Evolutionary conservation across 1,140 invertebrate genomes (phyloP), one percentile per base, ranked within the genome.

Genomic region (Procambarus clarkii): DNA sequence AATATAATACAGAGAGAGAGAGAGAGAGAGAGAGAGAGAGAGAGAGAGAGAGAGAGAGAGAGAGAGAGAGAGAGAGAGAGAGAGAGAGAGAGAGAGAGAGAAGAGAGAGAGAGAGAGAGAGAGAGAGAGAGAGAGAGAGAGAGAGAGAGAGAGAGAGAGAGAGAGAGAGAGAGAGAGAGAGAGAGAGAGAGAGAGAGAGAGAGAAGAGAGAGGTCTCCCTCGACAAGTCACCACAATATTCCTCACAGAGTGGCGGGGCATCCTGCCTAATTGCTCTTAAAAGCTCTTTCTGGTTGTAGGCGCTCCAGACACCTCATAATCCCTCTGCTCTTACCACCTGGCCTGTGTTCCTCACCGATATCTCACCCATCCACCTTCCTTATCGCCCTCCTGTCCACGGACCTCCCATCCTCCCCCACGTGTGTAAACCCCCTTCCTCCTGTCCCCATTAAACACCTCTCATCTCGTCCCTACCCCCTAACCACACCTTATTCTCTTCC

Each of bases 251-350:
- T 21, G 11, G 11, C 64, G 13, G 3, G 0, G 11, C 64, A 69
- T 18, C 82, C 69, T 69, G 21, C 60, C 74, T 85, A 85, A 85
- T 74, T 71, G 45, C 58, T 74, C 83, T 85, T 85, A 85, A 85
- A 74, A 85, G 83, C 64, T 48, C 64, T 54, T 85, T 48, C 34
- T 18, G 15, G 45, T 71, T 48, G n/a, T 48, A n/a, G 45, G 48
- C 46, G 44, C 83, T 85, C 46, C 69, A 34, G 48, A 48, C n/a
- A 69, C 79, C 79, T 85, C 45, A 74, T 74, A 74, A 74, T 74
- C 69, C n/a, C 69, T 9, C 4, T 54, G 69, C n/a, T 74, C 11
- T 74, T 34, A 74, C n/a, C 69, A 34, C 69, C n/a, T 74, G 3
- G 64, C 82, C 82, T 44, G 4, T 8, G 58, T 64, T 24, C 54